Evolutionary conservation across 1,140 invertebrate species (phyloP), one percentile per base, ranked within the genome.

Genomic region (Maniola jurtina): DNA sequence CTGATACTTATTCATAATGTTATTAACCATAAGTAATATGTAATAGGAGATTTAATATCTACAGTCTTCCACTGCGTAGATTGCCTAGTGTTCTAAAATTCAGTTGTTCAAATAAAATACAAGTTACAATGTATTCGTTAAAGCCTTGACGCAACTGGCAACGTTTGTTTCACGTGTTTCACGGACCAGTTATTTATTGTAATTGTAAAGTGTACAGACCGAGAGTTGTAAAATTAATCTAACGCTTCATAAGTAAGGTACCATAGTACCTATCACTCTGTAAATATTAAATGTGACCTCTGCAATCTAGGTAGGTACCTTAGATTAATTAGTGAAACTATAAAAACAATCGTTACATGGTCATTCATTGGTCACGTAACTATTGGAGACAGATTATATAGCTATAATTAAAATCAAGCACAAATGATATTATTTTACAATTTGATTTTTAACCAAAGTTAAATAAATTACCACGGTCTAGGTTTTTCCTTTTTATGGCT

Each of bases 321-420:
- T n/a, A n/a, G n/a, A n/a, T n/a, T n/a, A n/a, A n/a, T 42, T 9
- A 42, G 6, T 45, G 42, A 45, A 45, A 45, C 42, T 45, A 11
- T 11, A 45, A 45, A 45, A 45, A 45, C 42, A 45, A 45, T 45
- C 42, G 42, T 45, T 45, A 45, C 42, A 45, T 45, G 42, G 42
- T 45, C 42, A 45, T 45, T 45, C 9, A 9, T 11, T 45, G 42
- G 42, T 45, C 42, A 45, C 42, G 9, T 25, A 40, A 45, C 42
- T 45, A 45, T 45, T n/a, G 42, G 42, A 1, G 2, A 1, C 4
- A 25, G 13, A 45, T 45, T 45, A 45, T 13, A 45, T 45, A 9
- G 7, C 5, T 13, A 45, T 45, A 5, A 45, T 11, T n/a, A 11
- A 45, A 45, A 45, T 38, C 38, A 38, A 38, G 38, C 10, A 38